Base-by-base conservation (phyloP, 2,797 vertebrate species). In the Brachyalestes nurse region DNA sequence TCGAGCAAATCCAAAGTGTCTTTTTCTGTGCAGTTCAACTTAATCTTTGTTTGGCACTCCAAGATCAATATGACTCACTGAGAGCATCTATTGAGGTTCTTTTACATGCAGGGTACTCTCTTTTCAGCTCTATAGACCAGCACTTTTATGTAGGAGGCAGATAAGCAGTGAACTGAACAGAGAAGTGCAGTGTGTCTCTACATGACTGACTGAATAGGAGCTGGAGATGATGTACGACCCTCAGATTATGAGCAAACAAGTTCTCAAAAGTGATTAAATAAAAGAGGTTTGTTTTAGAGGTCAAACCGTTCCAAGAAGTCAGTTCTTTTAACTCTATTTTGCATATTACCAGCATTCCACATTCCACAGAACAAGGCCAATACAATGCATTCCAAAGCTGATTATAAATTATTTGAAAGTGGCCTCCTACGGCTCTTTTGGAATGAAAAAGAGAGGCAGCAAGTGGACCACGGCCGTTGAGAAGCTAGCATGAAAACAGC, bases 161-260 rank as follows among this genome's bases (percentile, higher is more conserved):
- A 88, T 82, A 77, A 79, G 74, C 89, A 90, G 86, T 83, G 79
- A 83, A 64, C 55, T 45, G 82, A 62, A 83, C 62, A 88, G 89
- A 93, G 86, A 90, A 82, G 84, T 90, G 92, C 90, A 91, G 90
- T 90, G 92, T 92, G 90, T 91, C 88, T 91, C 89, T 79, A 85
- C 81, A 70, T 86, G 78, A 88, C 88, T 84, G 83, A 83, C 79
- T 75, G 76, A 88, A 85, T 84, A 72, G 21, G 85, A 82, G 75
- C 80, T 86, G 85, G 80, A 81, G 57, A 62, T 77, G 58, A 82
- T 80, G 16, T 69, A 72, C 71, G 72, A 71, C 70, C 60, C 55
- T 77, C n/a, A 40, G 12, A 72, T 55, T 74, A 61, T 77, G 53
- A 53, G 40, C 67, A 28, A 76, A 75, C 38, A 28, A n/a, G 45